Conservation (phyloP, 2,888 invertebrate genomes). For the Caenorhabditis drosophilae region DNA sequence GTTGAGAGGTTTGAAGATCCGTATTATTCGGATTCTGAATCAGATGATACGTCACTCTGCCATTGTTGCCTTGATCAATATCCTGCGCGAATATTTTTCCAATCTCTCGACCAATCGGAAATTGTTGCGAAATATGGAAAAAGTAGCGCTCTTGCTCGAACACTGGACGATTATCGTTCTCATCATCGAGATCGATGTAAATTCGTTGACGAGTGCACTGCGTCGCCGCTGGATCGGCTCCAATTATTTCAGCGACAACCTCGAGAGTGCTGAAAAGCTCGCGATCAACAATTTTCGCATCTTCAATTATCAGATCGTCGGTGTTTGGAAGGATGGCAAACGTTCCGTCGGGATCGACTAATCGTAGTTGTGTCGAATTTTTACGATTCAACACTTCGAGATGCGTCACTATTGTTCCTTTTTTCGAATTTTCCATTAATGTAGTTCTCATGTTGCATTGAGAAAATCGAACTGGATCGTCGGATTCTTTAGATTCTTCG, state of each 20-base stretch:
- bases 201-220: constrained; percentile 39
- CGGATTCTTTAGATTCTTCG: not conserved
- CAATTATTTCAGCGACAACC: constrained; percentile 40
- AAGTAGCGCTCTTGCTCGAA: constrained; percentile 58
- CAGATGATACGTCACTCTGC: constrained; percentile 55
- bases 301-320: constrained; percentile 19
- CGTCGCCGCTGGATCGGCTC: constrained; percentile 8
- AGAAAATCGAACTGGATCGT: constrained; percentile 18
- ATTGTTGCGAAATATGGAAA: constrained; percentile 48
- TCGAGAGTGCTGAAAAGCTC: constrained; percentile 47
- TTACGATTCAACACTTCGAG: constrained; percentile 30
- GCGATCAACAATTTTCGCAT: constrained; percentile 41
- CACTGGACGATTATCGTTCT: constrained; percentile 64
- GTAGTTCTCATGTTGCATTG: constrained; percentile 31
- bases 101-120: constrained; percentile 42
- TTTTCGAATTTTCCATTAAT: constrained; percentile 35
- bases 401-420: constrained; percentile 29
- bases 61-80: constrained; percentile 60
- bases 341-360: constrained; percentile 48
- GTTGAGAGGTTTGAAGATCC: no score
- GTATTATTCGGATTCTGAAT: constrained; percentile 26
- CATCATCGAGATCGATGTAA: constrained; percentile 58
- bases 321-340: constrained; percentile 21
- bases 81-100: constrained; percentile 58
- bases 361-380: no score